These are phyloP conservation scores for Sebastes oblongus DNA, from an alignment of 2,797 vertebrate species.

Conservation along the genomic window DNA sequence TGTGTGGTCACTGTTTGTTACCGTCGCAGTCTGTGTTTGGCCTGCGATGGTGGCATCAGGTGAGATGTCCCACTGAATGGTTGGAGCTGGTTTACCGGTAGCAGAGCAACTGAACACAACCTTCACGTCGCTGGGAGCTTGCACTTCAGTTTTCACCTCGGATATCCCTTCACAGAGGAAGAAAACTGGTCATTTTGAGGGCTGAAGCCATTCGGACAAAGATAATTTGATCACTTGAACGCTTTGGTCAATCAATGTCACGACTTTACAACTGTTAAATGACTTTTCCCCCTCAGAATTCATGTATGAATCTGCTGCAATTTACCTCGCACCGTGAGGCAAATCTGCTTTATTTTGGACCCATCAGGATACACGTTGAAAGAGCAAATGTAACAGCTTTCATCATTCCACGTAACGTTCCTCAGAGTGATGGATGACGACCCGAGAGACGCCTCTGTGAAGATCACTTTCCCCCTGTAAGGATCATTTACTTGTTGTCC, in stretches of 20 bases:
- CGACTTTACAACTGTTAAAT: too few relatives aligned
- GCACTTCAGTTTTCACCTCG: constrained; percentile 13
- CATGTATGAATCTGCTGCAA: neutral
- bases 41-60: accelerated
- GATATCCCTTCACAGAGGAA: constrained; percentile 70
- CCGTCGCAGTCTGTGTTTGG: accelerated
- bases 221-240: too few relatives aligned
- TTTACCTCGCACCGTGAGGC: constrained; percentile 75
- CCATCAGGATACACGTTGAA: constrained; percentile 75
- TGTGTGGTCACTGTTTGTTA: constrained; percentile 49
- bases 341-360: constrained; percentile 54
- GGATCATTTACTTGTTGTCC: constrained; percentile 44
- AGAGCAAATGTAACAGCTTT: constrained; percentile 75
- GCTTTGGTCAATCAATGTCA: neutral
- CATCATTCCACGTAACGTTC: constrained; percentile 69
- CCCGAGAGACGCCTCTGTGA: constrained; percentile 48
- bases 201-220: neutral
- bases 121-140: accelerated
- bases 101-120: constrained; percentile 73
- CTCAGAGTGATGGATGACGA: constrained; percentile 65
- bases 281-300: neutral
- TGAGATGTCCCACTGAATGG: constrained; percentile 57
- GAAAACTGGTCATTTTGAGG: neutral
- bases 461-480: constrained; percentile 46
- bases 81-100: constrained; percentile 77